A percentile compares a stretch with the other conserved stretches of the same genome.
These are phyloP conservation scores for Orius insidiosus DNA, from an alignment of 1,140 invertebrate species.

Conservation along the genomic window DNA sequence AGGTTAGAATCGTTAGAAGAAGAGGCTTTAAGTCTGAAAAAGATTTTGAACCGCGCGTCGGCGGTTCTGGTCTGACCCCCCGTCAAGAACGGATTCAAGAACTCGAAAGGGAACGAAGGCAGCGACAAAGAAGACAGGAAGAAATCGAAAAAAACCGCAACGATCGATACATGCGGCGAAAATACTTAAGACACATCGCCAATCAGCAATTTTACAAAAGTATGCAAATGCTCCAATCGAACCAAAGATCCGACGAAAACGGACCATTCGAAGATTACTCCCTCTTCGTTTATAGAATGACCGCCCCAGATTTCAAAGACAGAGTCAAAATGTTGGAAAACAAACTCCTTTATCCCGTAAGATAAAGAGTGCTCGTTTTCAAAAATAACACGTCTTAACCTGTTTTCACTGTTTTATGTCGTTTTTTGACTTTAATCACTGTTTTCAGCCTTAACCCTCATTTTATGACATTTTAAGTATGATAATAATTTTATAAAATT, in stretches of 20 bases:
- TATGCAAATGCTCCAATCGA: conserved; percentile 55
- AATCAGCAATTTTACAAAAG: conserved; percentile 59
- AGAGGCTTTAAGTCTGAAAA: neutral
- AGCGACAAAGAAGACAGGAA: conserved; percentile 42
- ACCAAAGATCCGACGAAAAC: conserved; percentile 35
- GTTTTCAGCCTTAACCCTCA: neutral
- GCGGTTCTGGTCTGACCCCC: neutral
- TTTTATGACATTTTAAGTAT: neutral
- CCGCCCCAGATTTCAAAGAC: conserved; percentile 54
- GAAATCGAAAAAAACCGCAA: conserved; percentile 48
- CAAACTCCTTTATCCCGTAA: conserved; percentile 58
- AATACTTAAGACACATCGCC: conserved; percentile 45
- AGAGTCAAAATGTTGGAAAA: conserved; percentile 58
- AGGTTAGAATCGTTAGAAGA: conserved; percentile 5
- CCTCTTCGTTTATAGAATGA: conserved; percentile 53
- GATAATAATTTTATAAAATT: neutral
- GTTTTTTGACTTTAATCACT: neutral
- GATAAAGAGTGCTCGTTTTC: conserved; percentile 21
- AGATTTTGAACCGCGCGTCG: conserved; percentile 2
- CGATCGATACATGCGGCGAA: conserved; percentile 42
- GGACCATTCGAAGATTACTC: conserved; percentile 53
- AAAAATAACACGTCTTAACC: neutral
- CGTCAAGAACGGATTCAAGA: conserved; percentile 9
- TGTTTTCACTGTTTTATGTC: neutral
- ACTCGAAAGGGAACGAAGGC: conserved; percentile 23